Base-by-base conservation (phyloP, 2,113 vertebrate species). In the Corydoras sp. region DNA sequence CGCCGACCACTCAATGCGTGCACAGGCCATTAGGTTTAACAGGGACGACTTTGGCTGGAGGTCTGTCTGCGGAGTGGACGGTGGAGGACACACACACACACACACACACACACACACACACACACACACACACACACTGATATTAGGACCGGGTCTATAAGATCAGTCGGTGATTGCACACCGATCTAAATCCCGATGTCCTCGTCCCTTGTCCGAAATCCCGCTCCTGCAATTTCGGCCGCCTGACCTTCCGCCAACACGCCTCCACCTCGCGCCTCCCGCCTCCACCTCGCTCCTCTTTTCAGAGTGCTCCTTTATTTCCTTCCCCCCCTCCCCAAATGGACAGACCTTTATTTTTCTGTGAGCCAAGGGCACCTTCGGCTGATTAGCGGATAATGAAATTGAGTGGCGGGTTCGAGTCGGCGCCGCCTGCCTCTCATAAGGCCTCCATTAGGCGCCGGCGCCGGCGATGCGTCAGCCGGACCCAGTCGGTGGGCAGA, bases 281-380 rank as follows among this genome's bases (percentile, higher is more conserved):
- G 56, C n/a, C 11, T 58, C 31, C 24, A 43, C 65, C 43, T 58
- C 69, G 60, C 58, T 62, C 69, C 32, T 69, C 68, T 50, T 58
- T 60, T 29, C 62, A 51, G 43, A 71, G 65, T 80, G 65, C 49
- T 55, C 29, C 50, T 53, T 11, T 75, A n/a, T n/a, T n/a, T n/a
- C n/a, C n/a, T n/a, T n/a, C n/a, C 58, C 63, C 56, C 68, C 62
- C 58, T 65, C 65, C 55, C 65, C 66, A 62, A 60, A 65, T 50
- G 48, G 76, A 72, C 72, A 55, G 73, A 43, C 56, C 68, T 80
- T 54, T 67, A 69, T 69, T 68, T 76, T 73, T 76, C 67, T 74
- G 75, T 79, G 82, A 74, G 68, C 79, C 81, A 83, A 83, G 78
- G 79, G 79, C 75, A 80, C 79, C 81, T 83, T 80, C 75, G 65